These are phyloP conservation scores for Saxicola maurus DNA, from an alignment of 2,797 vertebrate genomes.

Conservation along the genomic window DNA sequence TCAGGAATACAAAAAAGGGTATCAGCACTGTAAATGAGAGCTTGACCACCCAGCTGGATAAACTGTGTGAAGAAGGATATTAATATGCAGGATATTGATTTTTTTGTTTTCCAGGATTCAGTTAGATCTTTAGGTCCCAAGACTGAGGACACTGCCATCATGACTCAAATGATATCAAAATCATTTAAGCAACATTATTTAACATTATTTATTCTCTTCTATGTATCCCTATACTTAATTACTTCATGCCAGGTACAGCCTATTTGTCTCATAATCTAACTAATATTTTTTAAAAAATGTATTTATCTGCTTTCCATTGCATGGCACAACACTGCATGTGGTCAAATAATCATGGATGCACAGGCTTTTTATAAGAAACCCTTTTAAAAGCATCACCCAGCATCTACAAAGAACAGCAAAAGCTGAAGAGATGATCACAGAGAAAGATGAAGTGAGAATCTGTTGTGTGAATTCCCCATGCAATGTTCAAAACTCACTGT, in stretches of 20 bases:
- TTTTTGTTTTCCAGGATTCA: not conserved
- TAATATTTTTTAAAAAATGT: not conserved
- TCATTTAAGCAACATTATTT: not conserved
- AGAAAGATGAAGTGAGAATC: not conserved
- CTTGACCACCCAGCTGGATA: not conserved
- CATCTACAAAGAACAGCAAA: not conserved
- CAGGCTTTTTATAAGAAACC: not conserved
- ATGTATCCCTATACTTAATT: not conserved
- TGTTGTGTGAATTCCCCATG: not conserved
- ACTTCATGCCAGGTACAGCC: not conserved
- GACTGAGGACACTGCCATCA: not conserved
- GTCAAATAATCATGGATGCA: not conserved
- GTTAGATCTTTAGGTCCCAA: not conserved
- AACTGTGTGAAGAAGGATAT: not conserved
- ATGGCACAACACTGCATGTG: not conserved
- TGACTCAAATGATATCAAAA: not conserved
- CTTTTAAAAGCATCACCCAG: not conserved
- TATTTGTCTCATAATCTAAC: not conserved
- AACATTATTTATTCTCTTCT: not conserved
- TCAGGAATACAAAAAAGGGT: not conserved
- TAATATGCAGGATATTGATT: not conserved
- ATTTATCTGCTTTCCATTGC: not conserved
- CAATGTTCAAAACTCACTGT: not conserved
- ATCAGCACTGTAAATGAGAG: not conserved
- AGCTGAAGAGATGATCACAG: not conserved